Conservation (phyloP, 1,140 invertebrate species). For the Trichomalopsis sarcophagae region DNA sequence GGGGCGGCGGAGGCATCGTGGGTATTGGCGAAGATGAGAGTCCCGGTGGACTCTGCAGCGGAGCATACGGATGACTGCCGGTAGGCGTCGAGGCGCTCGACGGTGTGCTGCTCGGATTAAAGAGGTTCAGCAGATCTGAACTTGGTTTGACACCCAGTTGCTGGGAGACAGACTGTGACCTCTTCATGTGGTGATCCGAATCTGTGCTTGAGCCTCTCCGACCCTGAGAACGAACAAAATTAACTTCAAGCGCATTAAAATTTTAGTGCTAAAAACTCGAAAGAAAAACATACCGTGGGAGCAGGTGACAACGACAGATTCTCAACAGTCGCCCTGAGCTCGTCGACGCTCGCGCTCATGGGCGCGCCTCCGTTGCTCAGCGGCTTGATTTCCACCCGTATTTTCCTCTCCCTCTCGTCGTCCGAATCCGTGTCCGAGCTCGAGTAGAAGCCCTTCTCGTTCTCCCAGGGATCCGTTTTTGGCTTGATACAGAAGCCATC, state of each 20-base stretch:
- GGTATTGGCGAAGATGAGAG: constrained; percentile 69
- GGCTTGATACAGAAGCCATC: constrained; percentile 95
- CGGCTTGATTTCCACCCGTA: constrained; percentile 96
- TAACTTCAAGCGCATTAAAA: not conserved
- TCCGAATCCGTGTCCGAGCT: constrained; percentile 94
- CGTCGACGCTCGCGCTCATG: constrained; percentile 95
- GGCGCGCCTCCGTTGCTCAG: constrained; percentile 90
- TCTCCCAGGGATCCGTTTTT: constrained; percentile 79
- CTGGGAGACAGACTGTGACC: constrained; percentile 87
- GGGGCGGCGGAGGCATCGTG: constrained; percentile 62
- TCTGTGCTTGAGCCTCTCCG: constrained; percentile 78
- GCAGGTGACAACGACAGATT: constrained; percentile 91
- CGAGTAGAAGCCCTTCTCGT: constrained; percentile 89
- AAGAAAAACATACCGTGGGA: constrained; percentile 72
- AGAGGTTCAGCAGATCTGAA: constrained; percentile 87
- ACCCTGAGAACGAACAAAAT: constrained; percentile 62
- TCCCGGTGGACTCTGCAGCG: constrained; percentile 82
- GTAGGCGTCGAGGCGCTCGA: constrained; percentile 93
- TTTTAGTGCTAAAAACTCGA: not conserved
- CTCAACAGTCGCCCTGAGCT: constrained; percentile 92
- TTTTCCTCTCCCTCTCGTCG: constrained; percentile 90
- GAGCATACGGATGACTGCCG: constrained; percentile 87
- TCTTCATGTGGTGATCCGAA: constrained; percentile 82
- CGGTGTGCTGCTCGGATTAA: constrained; percentile 82
- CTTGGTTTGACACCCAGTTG: constrained; percentile 86